Base-by-base conservation (phyloP, 1,140 invertebrate genomes). In the Heliothis virescens region DNA sequence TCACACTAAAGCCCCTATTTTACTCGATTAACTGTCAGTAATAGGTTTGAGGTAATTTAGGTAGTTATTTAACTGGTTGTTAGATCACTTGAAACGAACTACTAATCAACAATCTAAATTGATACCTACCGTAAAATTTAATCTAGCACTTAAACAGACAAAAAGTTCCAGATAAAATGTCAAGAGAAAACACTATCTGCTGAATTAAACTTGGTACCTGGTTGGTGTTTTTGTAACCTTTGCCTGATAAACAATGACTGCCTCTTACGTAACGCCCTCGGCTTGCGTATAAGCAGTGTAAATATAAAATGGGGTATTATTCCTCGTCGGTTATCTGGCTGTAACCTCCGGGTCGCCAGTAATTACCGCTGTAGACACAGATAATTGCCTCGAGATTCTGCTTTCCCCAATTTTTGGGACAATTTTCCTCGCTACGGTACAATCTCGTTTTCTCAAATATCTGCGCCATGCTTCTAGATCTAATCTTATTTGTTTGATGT, bases 321-420 rank as follows among this genome's bases (percentile, higher is more conserved):
- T 82, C 63, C 82, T 76, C 75, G 80, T 53, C 80, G 82, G 82
- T 88, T 88, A 86, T 88, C 87, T 82, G 72, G 55, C 59, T 78
- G 73, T 85, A 81, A 76, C 81, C 81, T 63, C 79, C 80, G 79
- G 74, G 76, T 73, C 71, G 57, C 69, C 55, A 63, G 81, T 87
- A 87, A 89, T 87, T 85, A 85, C 79, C 73, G 67, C 81, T 80
- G 82, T 86, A 87, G 80, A 83, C 79, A 85, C 80, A 84, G 84
- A 87, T 87, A 89, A 88, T 87, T 87, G 82, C 80, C 85, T 77
- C 50, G 83, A 85, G 82, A 86, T 82, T 83, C 74, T 79, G 81
- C 48, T 78, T 82, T 83, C 75, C 79, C 57, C 73, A 82, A 80
- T 83, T 86, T 86, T 88, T 75, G 57, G 48, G 16, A 29, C 72